Evolutionary conservation across 2,797 vertebrate species (phyloP).

Genomic region (Phataginus tetradactyla): DNA sequence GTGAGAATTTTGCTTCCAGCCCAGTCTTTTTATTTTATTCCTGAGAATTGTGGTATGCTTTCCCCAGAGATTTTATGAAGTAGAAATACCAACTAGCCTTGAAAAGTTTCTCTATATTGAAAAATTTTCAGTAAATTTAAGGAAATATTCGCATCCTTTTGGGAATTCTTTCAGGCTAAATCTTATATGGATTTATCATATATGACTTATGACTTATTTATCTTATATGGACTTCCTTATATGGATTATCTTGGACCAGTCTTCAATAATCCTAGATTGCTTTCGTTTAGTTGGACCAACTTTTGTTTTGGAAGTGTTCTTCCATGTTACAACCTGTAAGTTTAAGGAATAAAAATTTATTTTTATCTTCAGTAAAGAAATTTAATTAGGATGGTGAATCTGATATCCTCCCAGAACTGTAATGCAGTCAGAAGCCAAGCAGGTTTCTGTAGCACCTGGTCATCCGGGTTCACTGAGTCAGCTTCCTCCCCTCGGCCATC

Average conservation of each 20-base stretch:
- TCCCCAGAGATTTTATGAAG: constrained; percentile 27
- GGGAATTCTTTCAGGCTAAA: not conserved
- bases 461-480: not conserved
- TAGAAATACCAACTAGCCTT: not conserved
- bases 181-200: not conserved
- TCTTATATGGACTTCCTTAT: not conserved
- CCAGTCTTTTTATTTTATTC: not conserved
- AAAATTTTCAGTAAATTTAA: constrained; percentile 11
- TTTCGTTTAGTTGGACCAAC: not conserved
- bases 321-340: not conserved
- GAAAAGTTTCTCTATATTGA: not conserved
- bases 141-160: constrained; percentile 4
- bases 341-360: constrained; percentile 48
- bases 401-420: not conserved
- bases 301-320: not conserved
- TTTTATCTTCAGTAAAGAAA: constrained; percentile 19
- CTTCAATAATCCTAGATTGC: not conserved
- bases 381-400: not conserved
- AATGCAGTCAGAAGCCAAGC: not conserved
- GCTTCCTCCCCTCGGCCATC: not conserved
- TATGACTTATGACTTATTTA: too few relatives aligned
- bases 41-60: not conserved
- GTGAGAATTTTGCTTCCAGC: not conserved
- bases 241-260: not conserved
- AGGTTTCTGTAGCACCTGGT: not conserved